A percentile compares a stretch with the other conserved stretches of the same genome.
phyloP scores from a whole-genome alignment of 2,888 invertebrate genomes.

The Trissoscelio sp. region DNA sequence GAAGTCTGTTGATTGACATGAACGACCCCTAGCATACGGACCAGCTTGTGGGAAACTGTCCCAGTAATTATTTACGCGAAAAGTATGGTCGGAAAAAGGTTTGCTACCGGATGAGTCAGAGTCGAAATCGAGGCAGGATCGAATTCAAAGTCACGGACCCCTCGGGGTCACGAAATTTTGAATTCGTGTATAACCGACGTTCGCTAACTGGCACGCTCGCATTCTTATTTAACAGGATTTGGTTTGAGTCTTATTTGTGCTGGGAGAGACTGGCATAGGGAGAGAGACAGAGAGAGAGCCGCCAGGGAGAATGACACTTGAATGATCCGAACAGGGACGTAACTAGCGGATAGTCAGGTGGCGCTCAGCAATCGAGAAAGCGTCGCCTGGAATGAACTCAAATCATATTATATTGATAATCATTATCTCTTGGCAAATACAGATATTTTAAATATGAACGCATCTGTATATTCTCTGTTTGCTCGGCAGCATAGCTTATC shows the following conservation, averaged over 20 bases:
- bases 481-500: conserved; percentile 43
- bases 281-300: too few species aligned
- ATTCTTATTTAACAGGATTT: conserved; percentile 12
- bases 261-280: too few species aligned
- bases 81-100: not conserved
- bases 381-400: too few species aligned
- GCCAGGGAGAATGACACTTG: conserved; percentile 37
- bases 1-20: conserved; percentile 12
- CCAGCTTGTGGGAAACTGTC: not conserved
- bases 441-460: conserved; percentile 26
- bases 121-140: not conserved
- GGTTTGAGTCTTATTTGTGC: conserved; percentile 13
- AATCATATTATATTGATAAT: conserved; percentile 2
- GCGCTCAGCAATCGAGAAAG: too few species aligned
- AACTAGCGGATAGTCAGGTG: too few species aligned
- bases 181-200: not conserved
- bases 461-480: conserved; percentile 46
- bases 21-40: not conserved
- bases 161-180: not conserved
- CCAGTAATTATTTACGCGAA: not conserved
- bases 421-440: conserved; percentile 30
- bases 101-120: not conserved
- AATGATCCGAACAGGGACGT: conserved; percentile 44
- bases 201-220: not conserved
- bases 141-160: not conserved